Percentiles rank a stretch among this genome's conserved stretches.
These are phyloP conservation scores for Leucoraja ocellata DNA, from an alignment of 2,797 vertebrate species.

Conservation along the genomic window DNA sequence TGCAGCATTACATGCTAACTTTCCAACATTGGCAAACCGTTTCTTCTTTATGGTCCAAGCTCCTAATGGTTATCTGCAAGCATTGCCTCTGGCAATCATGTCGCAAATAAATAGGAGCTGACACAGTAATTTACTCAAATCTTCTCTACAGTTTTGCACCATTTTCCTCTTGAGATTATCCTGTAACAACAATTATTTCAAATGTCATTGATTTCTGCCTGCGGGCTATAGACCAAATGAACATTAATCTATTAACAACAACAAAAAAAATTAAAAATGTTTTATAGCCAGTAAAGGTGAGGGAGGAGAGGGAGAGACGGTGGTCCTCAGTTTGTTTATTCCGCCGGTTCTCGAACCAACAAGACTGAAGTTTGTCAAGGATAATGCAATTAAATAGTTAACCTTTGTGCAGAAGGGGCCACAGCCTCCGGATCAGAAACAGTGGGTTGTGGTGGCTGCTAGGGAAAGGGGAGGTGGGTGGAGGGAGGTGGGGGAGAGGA, in stretches of 20 bases:
- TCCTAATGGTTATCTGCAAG: conserved; percentile 96
- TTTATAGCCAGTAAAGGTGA: conserved; percentile 61
- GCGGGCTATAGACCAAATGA: conserved; percentile 83
- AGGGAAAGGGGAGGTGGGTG: background rate
- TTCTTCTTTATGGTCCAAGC: conserved; percentile 81
- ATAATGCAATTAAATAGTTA: conserved; percentile 13
- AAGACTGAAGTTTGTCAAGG: conserved; percentile 5
- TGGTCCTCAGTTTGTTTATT: background rate
- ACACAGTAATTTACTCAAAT: conserved; percentile 99
- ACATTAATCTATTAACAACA: conserved; percentile 89
- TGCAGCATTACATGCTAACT: conserved; percentile 95
- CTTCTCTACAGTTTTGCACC: conserved; percentile 93
- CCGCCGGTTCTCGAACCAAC: background rate
- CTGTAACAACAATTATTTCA: conserved; percentile 99
- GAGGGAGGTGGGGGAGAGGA: background rate
- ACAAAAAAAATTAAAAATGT: conserved; percentile 78
- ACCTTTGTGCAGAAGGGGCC: background rate
- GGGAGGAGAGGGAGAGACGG: conserved; percentile 42
- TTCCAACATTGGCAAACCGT: conserved; percentile 79
- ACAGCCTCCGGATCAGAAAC: too few species aligned
- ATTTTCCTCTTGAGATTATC: conserved; percentile 95
- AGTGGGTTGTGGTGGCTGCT: too few species aligned
- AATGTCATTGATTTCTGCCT: conserved; percentile 97
- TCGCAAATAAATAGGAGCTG: conserved; percentile 99
- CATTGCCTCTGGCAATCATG: conserved; percentile 92